Base-by-base conservation (phyloP, 23 tunicate genomes). In the Oikopleura albicans region DNA sequence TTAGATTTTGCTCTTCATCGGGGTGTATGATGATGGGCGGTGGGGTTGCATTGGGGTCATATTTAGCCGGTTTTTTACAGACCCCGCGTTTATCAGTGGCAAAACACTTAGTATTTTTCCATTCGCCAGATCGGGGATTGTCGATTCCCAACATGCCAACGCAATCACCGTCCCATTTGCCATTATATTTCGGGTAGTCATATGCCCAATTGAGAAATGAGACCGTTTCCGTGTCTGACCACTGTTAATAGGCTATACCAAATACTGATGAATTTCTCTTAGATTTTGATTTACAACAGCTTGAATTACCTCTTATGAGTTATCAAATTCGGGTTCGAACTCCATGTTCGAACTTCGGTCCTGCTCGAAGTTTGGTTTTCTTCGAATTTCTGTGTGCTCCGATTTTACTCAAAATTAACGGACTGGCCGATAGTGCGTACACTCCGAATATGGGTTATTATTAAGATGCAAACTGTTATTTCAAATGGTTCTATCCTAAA, bases 151-250 rank as follows among this genome's bases (percentile, higher is more conserved):
- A 71, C 35, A 71, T 16, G 31, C 37, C 2, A 29, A 71, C 79
- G 31, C 79, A 71, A 37, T 71, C 79, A 29, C 79, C 79, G 2
- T 71, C 79, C 79, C 79, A 71, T 27, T 71, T 31, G 37, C 4
- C 33, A 16, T 4, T 31, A 29, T 71, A 71, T 4, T 2, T 27
- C 2, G 79, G 79, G 2, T 71, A 29, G 31, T 71, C 31, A 22
- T 27, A 4, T 37, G 37, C 33, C 33, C 33, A 71, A 29, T 71
- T 71, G 33, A 22, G 4, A 29, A 16, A 71, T 27, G 2, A 34
- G 33, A 12, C 27, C 36, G 27, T 27, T 71, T 27, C 31, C 4
- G 34, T 29, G 31, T 71, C 79, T 16, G 28, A 34, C 79, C 79
- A 71, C 16, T 49, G 22, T 49, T 49, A n/a, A n/a, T n/a, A n/a